Evolutionary conservation across 2,888 invertebrate species (phyloP).

Genomic region (Trileptium ribeirensis): DNA sequence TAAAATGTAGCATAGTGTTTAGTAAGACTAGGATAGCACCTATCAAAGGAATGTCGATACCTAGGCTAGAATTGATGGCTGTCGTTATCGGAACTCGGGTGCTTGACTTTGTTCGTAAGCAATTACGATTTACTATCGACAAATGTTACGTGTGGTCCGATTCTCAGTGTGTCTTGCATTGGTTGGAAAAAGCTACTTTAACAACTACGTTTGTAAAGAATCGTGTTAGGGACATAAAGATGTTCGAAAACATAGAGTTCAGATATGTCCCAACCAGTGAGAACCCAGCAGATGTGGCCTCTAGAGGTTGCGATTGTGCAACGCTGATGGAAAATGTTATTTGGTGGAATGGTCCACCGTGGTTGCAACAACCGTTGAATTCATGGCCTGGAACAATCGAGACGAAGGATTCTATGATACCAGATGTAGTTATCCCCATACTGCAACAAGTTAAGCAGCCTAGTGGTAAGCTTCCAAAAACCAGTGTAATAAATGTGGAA

Average conservation of each 20-base stretch:
- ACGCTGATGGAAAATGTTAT: slow-evolving; percentile 23
- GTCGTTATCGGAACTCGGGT: slow-evolving; percentile 25
- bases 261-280: slow-evolving; percentile 36
- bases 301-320: slow-evolving; percentile 31
- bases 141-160: slow-evolving; percentile 33
- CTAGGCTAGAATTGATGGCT: slow-evolving; percentile 15
- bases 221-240: slow-evolving; percentile 38
- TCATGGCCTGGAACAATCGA: neutral
- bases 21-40: slow-evolving; percentile 37
- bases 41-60: slow-evolving; percentile 34
- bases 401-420: neutral
- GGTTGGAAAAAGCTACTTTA: slow-evolving; percentile 27
- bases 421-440: neutral
- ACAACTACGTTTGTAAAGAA: slow-evolving; percentile 36
- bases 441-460: neutral
- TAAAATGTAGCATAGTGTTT: slow-evolving; percentile 22
- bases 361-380: slow-evolving; percentile 23
- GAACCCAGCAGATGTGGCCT: slow-evolving; percentile 44
- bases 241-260: slow-evolving; percentile 30
- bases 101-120: slow-evolving; percentile 29
- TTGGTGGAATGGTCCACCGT: slow-evolving; percentile 42
- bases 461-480: neutral
- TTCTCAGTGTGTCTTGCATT: slow-evolving; percentile 34
- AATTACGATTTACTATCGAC: slow-evolving; percentile 31
- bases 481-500: neutral